Evolutionary conservation across 2,113 vertebrate species (phyloP).

Genomic region (Malurus cyaneus): DNA sequence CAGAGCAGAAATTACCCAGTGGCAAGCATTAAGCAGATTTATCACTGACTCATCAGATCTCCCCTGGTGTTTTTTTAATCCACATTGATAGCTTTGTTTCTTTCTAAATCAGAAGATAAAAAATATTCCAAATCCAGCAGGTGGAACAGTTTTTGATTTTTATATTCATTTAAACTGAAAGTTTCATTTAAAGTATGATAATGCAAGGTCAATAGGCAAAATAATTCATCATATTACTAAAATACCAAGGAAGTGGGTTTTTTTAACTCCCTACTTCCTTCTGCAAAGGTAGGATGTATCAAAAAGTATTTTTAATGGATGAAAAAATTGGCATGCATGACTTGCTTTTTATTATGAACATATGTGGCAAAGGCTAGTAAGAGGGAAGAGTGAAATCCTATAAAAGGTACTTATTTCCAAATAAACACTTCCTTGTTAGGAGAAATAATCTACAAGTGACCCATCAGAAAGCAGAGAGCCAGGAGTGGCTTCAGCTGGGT

Average conservation of each 20-base stretch:
- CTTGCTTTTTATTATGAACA: constrained; percentile 1
- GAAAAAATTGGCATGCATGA: background rate
- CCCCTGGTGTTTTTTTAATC: background rate
- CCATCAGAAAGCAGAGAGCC: background rate
- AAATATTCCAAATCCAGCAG: background rate
- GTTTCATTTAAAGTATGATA: background rate
- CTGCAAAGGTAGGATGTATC: background rate
- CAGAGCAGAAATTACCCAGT: background rate
- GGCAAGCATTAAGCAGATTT: background rate
- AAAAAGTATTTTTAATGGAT: background rate
- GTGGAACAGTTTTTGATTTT: background rate
- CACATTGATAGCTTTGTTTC: background rate
- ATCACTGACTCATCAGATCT: background rate
- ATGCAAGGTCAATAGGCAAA: constrained; percentile 5
- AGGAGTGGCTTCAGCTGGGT: background rate
- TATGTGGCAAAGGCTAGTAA: background rate
- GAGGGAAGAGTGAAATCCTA: background rate
- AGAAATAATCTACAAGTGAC: background rate
- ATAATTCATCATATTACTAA: background rate
- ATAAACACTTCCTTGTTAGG: background rate
- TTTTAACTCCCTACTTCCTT: background rate
- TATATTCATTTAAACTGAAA: background rate
- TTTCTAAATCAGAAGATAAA: background rate
- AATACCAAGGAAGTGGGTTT: constrained; percentile 14
- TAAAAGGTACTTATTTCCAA: background rate